Evolutionary conservation across 2,113 vertebrate genomes (phyloP).

Genomic region (Oreocharis arfaki): DNA sequence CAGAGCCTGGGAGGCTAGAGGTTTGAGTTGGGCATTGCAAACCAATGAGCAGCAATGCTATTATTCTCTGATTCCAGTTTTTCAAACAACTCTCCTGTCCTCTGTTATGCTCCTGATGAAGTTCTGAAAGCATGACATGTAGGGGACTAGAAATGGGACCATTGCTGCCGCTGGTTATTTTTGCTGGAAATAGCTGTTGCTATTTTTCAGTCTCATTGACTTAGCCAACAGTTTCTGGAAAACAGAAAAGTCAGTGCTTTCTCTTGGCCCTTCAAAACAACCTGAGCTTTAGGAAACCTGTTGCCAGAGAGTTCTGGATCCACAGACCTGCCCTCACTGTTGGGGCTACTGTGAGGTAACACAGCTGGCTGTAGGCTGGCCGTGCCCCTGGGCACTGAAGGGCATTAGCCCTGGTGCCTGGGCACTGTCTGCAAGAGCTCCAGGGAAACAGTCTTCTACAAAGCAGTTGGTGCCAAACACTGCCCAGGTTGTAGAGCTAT

Average conservation of each 20-base stretch:
- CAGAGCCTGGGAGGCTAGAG: background rate
- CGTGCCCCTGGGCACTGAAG: fast-evolving
- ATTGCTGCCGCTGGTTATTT: background rate
- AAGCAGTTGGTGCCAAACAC: background rate
- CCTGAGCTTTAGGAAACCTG: background rate
- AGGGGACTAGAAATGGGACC: background rate
- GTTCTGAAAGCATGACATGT: fast-evolving
- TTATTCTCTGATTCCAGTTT: background rate
- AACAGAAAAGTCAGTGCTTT: background rate
- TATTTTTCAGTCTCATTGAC: background rate
- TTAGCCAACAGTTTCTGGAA: background rate
- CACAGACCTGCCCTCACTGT: fast-evolving
- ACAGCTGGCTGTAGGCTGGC: fast-evolving
- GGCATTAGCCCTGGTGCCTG: background rate
- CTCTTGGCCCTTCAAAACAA: background rate
- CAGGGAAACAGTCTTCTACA: background rate
- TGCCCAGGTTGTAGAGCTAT: background rate
- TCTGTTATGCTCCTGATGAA: background rate
- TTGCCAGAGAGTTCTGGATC: background rate
- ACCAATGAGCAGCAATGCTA: background rate
- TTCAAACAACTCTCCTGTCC: background rate
- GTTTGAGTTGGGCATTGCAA: background rate
- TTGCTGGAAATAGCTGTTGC: background rate
- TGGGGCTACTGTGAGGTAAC: background rate
- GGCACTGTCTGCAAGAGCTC: background rate